Evolutionary conservation across 2,113 vertebrate genomes (phyloP).

Genomic region (Xiphorhynchus elegans): DNA sequence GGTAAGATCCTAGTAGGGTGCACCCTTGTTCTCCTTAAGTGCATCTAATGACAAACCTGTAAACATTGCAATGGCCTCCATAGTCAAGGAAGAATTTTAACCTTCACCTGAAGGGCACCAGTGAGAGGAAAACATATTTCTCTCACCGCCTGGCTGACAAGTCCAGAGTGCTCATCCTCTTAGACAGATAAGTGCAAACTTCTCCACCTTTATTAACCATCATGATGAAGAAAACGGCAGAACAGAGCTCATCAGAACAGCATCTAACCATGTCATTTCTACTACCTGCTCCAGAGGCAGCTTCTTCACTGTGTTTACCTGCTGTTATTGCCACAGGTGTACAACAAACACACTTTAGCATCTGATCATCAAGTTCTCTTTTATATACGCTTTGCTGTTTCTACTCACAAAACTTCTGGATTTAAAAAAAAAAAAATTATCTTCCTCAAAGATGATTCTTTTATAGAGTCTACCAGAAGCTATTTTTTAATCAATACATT

Average conservation of each 20-base stretch:
- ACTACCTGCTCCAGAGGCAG: neutral
- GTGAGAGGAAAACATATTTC: neutral
- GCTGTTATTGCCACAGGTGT: neutral
- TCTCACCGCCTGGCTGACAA: neutral
- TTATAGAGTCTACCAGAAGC: neutral
- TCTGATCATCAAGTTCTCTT: neutral
- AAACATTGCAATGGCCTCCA: neutral
- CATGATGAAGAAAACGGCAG: neutral
- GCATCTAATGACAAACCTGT: neutral
- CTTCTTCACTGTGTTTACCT: neutral
- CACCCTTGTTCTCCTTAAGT: neutral
- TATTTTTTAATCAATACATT: neutral
- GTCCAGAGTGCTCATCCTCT: neutral
- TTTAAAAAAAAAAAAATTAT: neutral
- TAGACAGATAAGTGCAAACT: neutral
- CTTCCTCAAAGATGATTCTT: neutral
- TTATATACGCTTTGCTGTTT: neutral
- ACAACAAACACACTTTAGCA: neutral
- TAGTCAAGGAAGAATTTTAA: neutral
- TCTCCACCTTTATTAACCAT: neutral
- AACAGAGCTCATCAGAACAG: neutral
- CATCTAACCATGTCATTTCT: neutral
- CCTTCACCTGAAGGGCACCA: neutral
- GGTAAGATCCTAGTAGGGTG: neutral
- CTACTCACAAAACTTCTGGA: neutral